A percentile compares a stretch with the other conserved stretches of the same genome.
Conservation (phyloP, 2,113 vertebrate genomes). For the Pseudopodoces humilis region DNA sequence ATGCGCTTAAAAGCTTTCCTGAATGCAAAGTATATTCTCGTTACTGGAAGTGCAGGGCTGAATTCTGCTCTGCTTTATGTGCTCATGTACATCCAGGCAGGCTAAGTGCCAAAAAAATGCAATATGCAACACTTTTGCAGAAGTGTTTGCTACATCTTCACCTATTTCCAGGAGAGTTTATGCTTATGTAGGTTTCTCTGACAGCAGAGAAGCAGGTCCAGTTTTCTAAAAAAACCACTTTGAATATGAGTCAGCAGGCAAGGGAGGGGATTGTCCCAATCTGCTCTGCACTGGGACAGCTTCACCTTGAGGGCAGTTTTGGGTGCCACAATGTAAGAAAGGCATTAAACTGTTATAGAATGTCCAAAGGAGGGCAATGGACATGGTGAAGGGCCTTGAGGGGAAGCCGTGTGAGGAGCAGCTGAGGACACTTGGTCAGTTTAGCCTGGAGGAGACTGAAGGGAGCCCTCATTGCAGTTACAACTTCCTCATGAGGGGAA, state of each 20-base stretch:
- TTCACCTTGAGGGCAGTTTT: background rate
- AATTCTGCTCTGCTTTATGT: background rate
- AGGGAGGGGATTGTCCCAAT: background rate
- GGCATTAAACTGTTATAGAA: background rate
- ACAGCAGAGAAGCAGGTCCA: background rate
- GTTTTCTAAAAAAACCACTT: background rate
- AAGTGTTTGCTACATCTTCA: conserved; percentile 11
- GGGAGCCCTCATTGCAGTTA: background rate
- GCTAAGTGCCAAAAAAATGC: conserved; percentile 49
- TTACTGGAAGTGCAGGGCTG: background rate
- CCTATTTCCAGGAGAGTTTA: conserved; percentile 3
- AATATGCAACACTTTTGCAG: background rate
- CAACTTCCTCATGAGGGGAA: rapidly evolving
- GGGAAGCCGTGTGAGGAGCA: rapidly evolving
- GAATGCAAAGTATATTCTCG: background rate
- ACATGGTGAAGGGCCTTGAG: no score
- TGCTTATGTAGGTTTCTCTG: conserved; percentile 30
- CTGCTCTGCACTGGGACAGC: rapidly evolving
- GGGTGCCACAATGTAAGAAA: background rate
- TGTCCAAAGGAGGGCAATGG: background rate
- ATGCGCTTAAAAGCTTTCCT: conserved; percentile 18
- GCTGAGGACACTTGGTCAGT: background rate
- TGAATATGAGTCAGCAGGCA: background rate
- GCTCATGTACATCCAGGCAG: background rate
- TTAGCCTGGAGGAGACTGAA: background rate